These are phyloP conservation scores for Lymantria dispar DNA, from an alignment of 2,888 invertebrate species.

Conservation along the genomic window DNA sequence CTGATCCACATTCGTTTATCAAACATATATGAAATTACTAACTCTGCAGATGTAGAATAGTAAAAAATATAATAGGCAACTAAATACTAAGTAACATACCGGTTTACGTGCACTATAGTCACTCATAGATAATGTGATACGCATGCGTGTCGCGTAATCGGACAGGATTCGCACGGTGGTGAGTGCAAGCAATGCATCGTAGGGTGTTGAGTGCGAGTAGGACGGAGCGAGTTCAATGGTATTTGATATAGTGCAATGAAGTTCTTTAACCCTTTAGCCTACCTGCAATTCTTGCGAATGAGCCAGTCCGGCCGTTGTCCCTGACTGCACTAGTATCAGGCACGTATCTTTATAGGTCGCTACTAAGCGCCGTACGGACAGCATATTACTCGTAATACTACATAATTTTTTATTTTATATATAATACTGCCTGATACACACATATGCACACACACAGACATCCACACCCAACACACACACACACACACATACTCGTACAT, in stretches of 20 bases:
- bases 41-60: too few relatives aligned
- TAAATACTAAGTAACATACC: constrained; percentile 41
- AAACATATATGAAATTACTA: too few relatives aligned
- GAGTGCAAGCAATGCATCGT: constrained; percentile 63
- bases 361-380: constrained; percentile 58
- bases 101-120: constrained; percentile 55
- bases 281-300: constrained; percentile 81
- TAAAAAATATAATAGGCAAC: constrained; percentile 32
- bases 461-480: too few relatives aligned
- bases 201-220: constrained; percentile 65
- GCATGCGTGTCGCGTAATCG: constrained; percentile 77
- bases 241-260: constrained; percentile 81
- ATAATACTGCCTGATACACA: not conserved
- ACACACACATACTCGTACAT: too few relatives aligned
- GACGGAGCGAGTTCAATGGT: constrained; percentile 79
- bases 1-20: too few relatives aligned
- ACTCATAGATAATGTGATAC: constrained; percentile 69
- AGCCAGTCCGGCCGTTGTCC: constrained; percentile 81
- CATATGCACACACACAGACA: too few relatives aligned
- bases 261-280: constrained; percentile 83
- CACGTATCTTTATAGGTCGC: constrained; percentile 80
- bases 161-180: constrained; percentile 77
- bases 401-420: not conserved
- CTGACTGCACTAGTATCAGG: constrained; percentile 72
- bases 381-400: constrained; percentile 35